Evolutionary conservation across 2,113 vertebrate genomes (phyloP).

Genomic region (Ochotona curzoniae): DNA sequence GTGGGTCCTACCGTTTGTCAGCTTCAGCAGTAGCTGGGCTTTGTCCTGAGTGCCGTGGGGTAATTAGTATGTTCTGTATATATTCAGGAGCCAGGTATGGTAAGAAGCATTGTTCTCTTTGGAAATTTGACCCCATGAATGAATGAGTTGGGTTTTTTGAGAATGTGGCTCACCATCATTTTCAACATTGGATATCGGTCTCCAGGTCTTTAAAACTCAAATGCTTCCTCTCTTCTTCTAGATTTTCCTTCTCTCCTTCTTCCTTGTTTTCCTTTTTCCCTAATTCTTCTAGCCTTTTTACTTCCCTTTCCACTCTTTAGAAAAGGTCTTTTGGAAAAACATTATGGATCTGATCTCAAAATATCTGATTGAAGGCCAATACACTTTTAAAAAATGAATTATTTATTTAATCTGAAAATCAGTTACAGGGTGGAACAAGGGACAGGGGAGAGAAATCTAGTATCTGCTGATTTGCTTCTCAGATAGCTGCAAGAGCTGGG

Average conservation of each 20-base stretch:
- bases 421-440: too few species aligned
- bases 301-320: neutral
- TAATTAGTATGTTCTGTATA: neutral
- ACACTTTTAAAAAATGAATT: neutral
- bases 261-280: neutral
- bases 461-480: too few species aligned
- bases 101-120: neutral
- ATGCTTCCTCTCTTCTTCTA: neutral
- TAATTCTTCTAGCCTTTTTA: neutral
- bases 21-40: neutral
- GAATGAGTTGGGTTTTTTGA: neutral
- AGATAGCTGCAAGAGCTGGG: too few species aligned
- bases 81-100: neutral
- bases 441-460: too few species aligned
- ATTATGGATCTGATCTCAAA: neutral
- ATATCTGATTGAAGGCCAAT: neutral
- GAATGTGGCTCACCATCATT: constrained; percentile 23
- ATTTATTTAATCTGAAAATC: too few species aligned
- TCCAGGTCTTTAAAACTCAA: neutral
- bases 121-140: neutral
- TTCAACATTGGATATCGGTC: neutral
- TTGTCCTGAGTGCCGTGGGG: neutral
- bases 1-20: neutral
- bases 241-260: neutral
- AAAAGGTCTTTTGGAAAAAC: neutral